phyloP scores from a whole-genome alignment of 1,140 invertebrate genomes.

The Drepana arcuata region DNA sequence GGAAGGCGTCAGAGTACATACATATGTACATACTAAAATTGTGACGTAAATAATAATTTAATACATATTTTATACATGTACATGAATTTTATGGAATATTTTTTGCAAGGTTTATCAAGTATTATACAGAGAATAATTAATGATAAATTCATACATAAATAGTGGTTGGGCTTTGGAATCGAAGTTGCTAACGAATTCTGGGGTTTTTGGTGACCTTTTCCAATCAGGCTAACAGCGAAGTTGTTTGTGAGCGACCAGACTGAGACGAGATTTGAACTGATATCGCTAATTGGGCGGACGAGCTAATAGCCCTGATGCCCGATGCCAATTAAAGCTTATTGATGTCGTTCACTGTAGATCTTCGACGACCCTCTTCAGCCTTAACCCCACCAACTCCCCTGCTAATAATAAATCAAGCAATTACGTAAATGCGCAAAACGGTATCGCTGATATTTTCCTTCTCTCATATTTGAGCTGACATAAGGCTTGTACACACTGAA shows the following conservation, averaged over 20 bases:
- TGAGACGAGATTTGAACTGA: slow-evolving; percentile 38
- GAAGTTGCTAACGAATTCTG: neutral
- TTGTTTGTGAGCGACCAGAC: slow-evolving; percentile 3
- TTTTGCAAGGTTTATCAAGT: too few species aligned
- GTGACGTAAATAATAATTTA: too few species aligned
- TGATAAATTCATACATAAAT: too few species aligned
- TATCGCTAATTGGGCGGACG: slow-evolving; percentile 50
- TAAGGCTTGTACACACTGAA: too few species aligned
- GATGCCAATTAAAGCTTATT: slow-evolving; percentile 61
- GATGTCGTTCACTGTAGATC: slow-evolving; percentile 50
- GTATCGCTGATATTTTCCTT: slow-evolving; percentile 26
- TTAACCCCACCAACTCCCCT: slow-evolving; percentile 50
- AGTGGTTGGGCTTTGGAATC: too few species aligned
- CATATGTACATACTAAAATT: too few species aligned
- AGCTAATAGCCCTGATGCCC: slow-evolving; percentile 55
- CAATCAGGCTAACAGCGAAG: slow-evolving; percentile 6
- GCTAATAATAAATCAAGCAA: slow-evolving; percentile 66
- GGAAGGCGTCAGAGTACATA: too few species aligned
- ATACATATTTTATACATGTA: too few species aligned
- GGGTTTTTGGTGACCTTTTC: slow-evolving; percentile 8
- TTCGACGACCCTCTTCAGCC: slow-evolving; percentile 59
- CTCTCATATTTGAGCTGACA: too few species aligned
- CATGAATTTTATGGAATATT: too few species aligned
- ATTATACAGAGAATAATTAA: too few species aligned
- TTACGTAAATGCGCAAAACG: slow-evolving; percentile 37